These are phyloP conservation scores for Lanius collurio DNA, from an alignment of 2,113 vertebrate species.

Conservation along the genomic window DNA sequence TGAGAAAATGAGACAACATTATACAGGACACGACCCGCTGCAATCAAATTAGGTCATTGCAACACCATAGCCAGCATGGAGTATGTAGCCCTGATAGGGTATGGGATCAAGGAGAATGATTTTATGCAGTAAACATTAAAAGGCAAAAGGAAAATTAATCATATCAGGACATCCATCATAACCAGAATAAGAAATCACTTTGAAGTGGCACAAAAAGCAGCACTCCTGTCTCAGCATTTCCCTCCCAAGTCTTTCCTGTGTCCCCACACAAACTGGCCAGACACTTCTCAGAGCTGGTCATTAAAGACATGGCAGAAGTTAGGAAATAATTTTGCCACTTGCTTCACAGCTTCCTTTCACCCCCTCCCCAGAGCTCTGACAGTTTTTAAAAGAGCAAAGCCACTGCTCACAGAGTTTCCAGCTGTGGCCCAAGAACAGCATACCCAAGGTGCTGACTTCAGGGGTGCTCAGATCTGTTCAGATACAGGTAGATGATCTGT, in stretches of 20 bases:
- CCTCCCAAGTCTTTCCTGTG: background rate
- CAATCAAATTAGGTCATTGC: conserved; percentile 57
- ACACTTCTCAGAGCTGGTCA: background rate
- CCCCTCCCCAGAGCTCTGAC: background rate
- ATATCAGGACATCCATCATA: background rate
- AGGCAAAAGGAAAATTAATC: background rate
- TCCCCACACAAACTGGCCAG: background rate
- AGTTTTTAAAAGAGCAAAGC: background rate
- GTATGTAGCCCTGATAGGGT: background rate
- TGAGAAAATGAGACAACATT: conserved; percentile 47
- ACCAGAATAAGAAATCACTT: background rate
- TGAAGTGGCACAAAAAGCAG: background rate
- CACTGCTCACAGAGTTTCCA: background rate
- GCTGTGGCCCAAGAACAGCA: background rate
- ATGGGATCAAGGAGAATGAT: background rate
- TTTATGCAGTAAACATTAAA: conserved; percentile 11
- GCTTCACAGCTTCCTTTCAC: background rate
- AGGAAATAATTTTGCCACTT: background rate
- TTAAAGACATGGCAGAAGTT: background rate
- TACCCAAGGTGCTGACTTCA: background rate
- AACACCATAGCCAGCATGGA: background rate
- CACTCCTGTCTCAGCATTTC: background rate
- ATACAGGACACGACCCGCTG: conserved; percentile 43
- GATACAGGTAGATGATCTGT: too few relatives aligned
- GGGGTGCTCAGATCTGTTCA: background rate